Conservation (phyloP, 2,888 invertebrate genomes). For the Drosophila monieri region DNA sequence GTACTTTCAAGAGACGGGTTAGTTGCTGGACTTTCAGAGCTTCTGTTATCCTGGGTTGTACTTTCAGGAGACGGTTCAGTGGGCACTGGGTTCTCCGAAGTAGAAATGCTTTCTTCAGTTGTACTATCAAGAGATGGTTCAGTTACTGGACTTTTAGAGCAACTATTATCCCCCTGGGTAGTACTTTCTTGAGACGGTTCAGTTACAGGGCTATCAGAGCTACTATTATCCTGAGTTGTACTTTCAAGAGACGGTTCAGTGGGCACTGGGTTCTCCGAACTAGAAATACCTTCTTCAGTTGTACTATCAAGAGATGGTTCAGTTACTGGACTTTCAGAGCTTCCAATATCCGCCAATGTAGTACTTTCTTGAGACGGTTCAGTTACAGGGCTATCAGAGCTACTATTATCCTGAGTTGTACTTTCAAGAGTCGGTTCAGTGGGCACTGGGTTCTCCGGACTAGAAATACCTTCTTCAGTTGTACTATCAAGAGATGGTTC, state of each 20-base stretch:
- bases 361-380: constrained; percentile 5
- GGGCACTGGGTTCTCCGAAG: too few relatives aligned
- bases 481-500: constrained; percentile 5
- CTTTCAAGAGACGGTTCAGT: too few relatives aligned
- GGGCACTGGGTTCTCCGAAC: too few relatives aligned
- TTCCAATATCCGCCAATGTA: background rate
- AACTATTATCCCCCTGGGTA: too few relatives aligned
- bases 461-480: background rate
- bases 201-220: too few relatives aligned
- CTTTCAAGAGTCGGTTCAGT: background rate
- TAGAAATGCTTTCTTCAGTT: too few relatives aligned
- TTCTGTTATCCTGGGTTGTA: constrained; percentile 9
- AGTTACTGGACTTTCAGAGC: background rate
- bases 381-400: background rate
- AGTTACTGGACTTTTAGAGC: background rate
- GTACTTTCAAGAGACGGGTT: constrained; percentile 4
- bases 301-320: background rate
- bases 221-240: background rate
- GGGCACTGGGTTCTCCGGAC: background rate
- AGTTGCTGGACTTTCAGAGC: background rate
- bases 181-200: too few relatives aligned
- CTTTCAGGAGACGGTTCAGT: background rate
- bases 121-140: constrained; percentile 1
- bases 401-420: background rate
- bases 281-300: too few relatives aligned